Percentiles rank a stretch among this genome's conserved stretches.
Evolutionary conservation across 2,797 vertebrate genomes (phyloP).

Genomic region (Moxostoma hubbsi): DNA sequence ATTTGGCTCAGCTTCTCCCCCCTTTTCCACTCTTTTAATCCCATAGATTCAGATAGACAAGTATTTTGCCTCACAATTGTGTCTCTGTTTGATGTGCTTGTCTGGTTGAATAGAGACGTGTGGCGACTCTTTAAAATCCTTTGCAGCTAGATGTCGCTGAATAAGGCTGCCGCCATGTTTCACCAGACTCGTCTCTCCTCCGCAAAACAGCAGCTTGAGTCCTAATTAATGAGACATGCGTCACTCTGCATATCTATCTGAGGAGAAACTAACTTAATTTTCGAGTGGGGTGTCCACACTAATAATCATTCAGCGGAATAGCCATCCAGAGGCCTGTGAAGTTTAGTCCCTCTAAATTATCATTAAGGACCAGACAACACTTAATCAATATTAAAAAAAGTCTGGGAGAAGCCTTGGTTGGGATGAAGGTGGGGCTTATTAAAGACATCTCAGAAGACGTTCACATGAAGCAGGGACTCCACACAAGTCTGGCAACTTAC

Average conservation of each 20-base stretch:
- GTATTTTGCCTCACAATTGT: slow-evolving; percentile 58
- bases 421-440: slow-evolving; percentile 29
- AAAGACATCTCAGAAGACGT: slow-evolving; percentile 21
- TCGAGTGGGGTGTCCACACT: slow-evolving; percentile 56
- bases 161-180: slow-evolving; percentile 49
- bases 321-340: slow-evolving; percentile 53
- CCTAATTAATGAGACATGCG: slow-evolving; percentile 60
- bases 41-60: slow-evolving; percentile 50
- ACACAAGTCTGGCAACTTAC: not conserved
- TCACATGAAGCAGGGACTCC: not conserved
- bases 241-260: slow-evolving; percentile 60
- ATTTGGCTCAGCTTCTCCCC: slow-evolving; percentile 14
- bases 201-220: slow-evolving; percentile 60
- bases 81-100: slow-evolving; percentile 53
- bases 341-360: slow-evolving; percentile 59
- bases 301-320: slow-evolving; percentile 56
- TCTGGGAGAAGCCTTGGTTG: not conserved
- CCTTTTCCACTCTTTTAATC: not conserved
- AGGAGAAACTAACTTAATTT: slow-evolving; percentile 58
- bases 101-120: slow-evolving; percentile 55
- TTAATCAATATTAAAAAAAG: slow-evolving; percentile 59
- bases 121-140: slow-evolving; percentile 51
- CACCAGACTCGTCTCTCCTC: slow-evolving; percentile 32
- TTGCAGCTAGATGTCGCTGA: slow-evolving; percentile 49
- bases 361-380: slow-evolving; percentile 58